These are phyloP conservation scores for Polyodon spathula DNA, from an alignment of 2,113 vertebrate genomes.

Conservation along the genomic window DNA sequence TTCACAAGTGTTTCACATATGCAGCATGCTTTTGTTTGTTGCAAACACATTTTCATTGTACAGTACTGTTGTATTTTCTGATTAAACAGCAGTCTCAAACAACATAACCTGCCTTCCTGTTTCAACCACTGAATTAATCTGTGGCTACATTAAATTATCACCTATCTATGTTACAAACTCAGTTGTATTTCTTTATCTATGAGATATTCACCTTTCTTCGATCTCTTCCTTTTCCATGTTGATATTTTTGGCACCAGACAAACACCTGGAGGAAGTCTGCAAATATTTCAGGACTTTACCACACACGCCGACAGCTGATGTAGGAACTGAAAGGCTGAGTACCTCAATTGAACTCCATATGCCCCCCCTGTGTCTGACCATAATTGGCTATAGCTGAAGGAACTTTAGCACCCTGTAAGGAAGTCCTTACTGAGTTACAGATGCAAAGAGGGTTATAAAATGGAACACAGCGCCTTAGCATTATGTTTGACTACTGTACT, in stretches of 20 bases:
- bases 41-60: no score
- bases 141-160: neutral
- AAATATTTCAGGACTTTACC: neutral
- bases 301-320: neutral
- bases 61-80: no score
- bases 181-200: neutral
- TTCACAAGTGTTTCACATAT: no score
- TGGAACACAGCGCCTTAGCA: neutral
- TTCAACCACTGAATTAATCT: neutral
- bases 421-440: neutral
- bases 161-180: neutral
- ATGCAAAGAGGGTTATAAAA: neutral
- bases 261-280: neutral
- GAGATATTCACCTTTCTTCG: slow-evolving; percentile 10
- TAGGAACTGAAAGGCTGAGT: neutral
- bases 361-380: neutral
- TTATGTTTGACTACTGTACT: slow-evolving; percentile 3
- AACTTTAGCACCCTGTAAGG: neutral
- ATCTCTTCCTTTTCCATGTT: neutral
- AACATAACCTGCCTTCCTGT: neutral
- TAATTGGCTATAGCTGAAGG: neutral
- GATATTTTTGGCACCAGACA: neutral
- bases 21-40: no score
- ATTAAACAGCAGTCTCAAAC: no score
- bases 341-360: slow-evolving; percentile 1